Percentiles rank a stretch among this genome's conserved stretches.
Evolutionary conservation across 2,113 vertebrate genomes (phyloP).

Genomic region (Mastomys natalensis): DNA sequence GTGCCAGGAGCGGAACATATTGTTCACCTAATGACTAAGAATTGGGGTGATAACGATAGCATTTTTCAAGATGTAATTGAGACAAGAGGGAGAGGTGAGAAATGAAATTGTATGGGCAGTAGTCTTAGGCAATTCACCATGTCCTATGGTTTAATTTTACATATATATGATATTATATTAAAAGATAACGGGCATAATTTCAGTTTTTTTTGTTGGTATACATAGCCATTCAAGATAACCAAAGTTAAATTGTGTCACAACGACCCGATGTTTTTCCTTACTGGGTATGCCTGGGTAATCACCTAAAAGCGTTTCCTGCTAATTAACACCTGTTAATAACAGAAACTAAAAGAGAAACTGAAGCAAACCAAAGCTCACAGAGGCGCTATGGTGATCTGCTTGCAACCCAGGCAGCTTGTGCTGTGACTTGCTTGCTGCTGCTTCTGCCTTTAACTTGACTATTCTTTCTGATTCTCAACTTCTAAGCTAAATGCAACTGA

Average conservation of each 20-base stretch:
- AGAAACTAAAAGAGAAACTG: background rate
- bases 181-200: background rate
- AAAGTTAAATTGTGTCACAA: background rate
- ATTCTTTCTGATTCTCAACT: constrained; percentile 71
- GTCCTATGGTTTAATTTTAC: background rate
- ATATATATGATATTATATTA: background rate
- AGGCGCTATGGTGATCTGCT: constrained; percentile 34
- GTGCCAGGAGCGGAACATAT: constrained; percentile 92
- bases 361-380: accelerated
- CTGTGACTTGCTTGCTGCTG: constrained; percentile 64
- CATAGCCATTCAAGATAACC: background rate
- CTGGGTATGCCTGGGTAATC: background rate
- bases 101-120: constrained; percentile 62
- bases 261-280: background rate
- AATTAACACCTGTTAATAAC: constrained; percentile 26
- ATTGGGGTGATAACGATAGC: constrained; percentile 93
- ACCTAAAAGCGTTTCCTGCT: constrained; percentile 37
- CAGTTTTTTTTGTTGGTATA: background rate
- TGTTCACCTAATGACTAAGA: constrained; percentile 93
- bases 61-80: constrained; percentile 96
- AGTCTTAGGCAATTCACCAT: constrained; percentile 9
- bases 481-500: constrained; percentile 62
- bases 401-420: constrained; percentile 36
- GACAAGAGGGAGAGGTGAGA: constrained; percentile 95
- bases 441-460: constrained; percentile 75